Base-by-base conservation (phyloP, 2,888 invertebrate genomes). In the Lepidocyrtinus sp. region DNA sequence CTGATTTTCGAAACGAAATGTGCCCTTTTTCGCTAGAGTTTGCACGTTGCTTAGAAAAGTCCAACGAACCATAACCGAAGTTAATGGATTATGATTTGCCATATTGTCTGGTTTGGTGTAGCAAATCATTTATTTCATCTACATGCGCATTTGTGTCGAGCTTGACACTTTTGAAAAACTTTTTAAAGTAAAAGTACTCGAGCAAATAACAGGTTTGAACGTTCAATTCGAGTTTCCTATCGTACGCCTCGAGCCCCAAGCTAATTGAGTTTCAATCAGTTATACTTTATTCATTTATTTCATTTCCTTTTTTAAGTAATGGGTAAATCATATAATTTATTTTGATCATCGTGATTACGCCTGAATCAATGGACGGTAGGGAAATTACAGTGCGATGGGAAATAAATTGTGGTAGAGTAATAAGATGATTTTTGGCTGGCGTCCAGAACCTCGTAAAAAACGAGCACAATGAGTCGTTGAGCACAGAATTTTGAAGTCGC, bases 161-260 rank as follows among this genome's bases (percentile, higher is more conserved):
- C 36, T 59, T 71, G 36, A 59, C 26, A 2, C 59, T 61, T 7
- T 26, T 19, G 19, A 69, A 69, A 69, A 69, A 59, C 59, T 69
- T 17, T 61, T n/a, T 72, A 19, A 68, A 67, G 59, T 67, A 72
- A 72, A 67, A 72, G 62, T 75, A 68, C 67, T 77, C 62, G 67
- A 77, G 62, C 68, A 69, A 69, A 69, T 73, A 79, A 79, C 79
- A 27, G 73, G 79, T 79, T 79, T 79, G 36, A 3, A 45, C n/a
- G 9, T 17, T 17, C 2, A n/a, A 63, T 63, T 25, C 24, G 17
- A 3, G 22, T 22, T 64, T 64, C 22, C 9, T 64, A 22, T 22
- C 12, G 17, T 64, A 7, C 17, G 62, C 62, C 22, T 45, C 22
- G 25, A 24, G 25, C 22, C 9, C 12, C 22, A 17, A 59, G 19